A percentile compares a stretch with the other conserved stretches of the same genome.
These are phyloP conservation scores for Sarcophaga carnaria DNA, from an alignment of 2,888 invertebrate genomes.

Conservation along the genomic window DNA sequence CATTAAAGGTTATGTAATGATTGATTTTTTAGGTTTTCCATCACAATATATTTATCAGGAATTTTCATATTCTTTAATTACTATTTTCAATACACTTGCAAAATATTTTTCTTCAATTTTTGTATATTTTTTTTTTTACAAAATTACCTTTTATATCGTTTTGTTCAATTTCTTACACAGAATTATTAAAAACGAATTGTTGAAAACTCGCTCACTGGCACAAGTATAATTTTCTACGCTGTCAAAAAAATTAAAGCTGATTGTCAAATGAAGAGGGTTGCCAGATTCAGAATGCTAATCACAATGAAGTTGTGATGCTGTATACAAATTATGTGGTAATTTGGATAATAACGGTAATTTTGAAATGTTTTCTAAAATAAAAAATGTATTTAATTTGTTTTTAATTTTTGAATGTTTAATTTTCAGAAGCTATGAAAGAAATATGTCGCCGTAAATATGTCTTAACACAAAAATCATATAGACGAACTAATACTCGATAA, in stretches of 20 bases:
- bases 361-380: not conserved
- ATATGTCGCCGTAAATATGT: no score
- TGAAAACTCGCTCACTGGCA: constrained; percentile 36
- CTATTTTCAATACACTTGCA: not conserved
- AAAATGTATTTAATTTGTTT: not conserved
- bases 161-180: constrained; percentile 21
- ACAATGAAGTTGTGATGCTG: not conserved
- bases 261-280: not conserved
- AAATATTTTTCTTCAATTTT: not conserved
- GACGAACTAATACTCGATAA: no score
- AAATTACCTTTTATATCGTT: constrained; percentile 51
- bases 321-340: not conserved
- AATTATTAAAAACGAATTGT: constrained; percentile 30
- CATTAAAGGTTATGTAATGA: constrained; percentile 67
- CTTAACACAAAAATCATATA: no score
- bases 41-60: not conserved
- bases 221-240: constrained; percentile 46
- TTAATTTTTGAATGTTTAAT: not conserved
- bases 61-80: no score
- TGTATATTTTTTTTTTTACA: not conserved
- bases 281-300: not conserved
- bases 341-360: constrained; percentile 9
- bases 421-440: not conserved
- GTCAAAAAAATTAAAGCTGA: constrained; percentile 19
- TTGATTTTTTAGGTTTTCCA: not conserved